A percentile compares a stretch with the other conserved stretches of the same genome.
Conservation (phyloP, 2,797 vertebrate genomes). For the Molossus alvarezi region DNA sequence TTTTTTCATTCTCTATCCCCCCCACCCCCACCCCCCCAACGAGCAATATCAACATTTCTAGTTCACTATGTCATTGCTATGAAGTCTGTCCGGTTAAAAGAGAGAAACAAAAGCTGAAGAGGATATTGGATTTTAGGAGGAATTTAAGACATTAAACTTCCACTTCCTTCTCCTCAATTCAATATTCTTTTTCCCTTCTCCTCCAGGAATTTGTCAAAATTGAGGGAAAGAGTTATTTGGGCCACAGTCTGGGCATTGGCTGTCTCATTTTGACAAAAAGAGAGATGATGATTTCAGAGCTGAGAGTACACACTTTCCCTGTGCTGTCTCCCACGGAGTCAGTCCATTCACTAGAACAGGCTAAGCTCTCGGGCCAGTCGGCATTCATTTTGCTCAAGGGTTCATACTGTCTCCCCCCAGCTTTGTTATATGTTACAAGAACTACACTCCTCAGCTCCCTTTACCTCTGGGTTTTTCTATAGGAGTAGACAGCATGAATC, state of each 20-base stretch:
- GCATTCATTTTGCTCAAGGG: neutral
- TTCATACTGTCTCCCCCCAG: neutral
- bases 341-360: neutral
- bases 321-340: neutral
- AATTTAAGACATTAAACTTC: neutral
- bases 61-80: neutral
- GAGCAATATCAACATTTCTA: neutral
- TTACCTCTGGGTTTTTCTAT: neutral
- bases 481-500: neutral
- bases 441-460: neutral
- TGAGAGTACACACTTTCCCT: neutral
- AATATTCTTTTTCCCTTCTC: neutral
- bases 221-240: neutral
- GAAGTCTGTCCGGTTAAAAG: neutral
- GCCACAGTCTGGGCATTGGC: neutral
- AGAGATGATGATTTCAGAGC: neutral
- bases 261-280: neutral
- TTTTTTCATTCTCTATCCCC: slow-evolving; percentile 34
- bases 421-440: neutral
- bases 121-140: neutral
- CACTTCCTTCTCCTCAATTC: neutral
- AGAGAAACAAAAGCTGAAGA: slow-evolving; percentile 9
- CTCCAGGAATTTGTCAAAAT: slow-evolving; percentile 11
- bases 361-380: neutral
- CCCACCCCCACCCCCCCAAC: neutral